Conservation (phyloP, 2,113 vertebrate species). For the Lepus timidus region DNA sequence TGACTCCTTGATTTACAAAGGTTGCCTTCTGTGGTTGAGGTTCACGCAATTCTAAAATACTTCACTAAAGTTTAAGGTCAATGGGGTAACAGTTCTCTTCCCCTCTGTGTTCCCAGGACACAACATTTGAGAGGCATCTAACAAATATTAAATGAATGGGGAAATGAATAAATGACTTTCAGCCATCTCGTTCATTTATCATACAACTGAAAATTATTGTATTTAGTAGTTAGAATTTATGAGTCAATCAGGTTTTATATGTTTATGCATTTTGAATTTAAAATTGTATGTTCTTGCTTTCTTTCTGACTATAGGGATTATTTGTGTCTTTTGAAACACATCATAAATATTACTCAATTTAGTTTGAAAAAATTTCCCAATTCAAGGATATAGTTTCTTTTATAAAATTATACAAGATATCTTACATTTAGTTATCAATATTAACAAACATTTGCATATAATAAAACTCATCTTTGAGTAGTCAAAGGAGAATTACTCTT, state of each 20-base stretch:
- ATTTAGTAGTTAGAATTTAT: neutral
- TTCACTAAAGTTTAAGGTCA: neutral
- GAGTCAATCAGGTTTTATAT: neutral
- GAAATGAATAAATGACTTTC: neutral
- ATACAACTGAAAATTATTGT: neutral
- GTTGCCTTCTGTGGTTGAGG: neutral
- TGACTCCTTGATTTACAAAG: neutral
- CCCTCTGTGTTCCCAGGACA: neutral
- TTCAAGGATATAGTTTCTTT: neutral
- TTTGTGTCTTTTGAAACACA: neutral
- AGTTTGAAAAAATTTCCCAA: conserved; percentile 6
- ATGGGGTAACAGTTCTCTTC: neutral
- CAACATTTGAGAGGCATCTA: neutral
- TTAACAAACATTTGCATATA: neutral
- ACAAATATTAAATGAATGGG: neutral
- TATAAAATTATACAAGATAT: neutral
- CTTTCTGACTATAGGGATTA: neutral
- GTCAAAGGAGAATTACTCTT: neutral
- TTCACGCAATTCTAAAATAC: neutral
- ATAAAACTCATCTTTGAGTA: neutral
- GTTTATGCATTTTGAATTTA: conserved; percentile 28
- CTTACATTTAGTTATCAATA: neutral
- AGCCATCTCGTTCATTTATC: neutral
- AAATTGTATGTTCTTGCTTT: conserved; percentile 8
- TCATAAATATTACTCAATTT: neutral